These are phyloP conservation scores for Dasypogon diadema DNA, from an alignment of 2,888 invertebrate species.

Conservation along the genomic window DNA sequence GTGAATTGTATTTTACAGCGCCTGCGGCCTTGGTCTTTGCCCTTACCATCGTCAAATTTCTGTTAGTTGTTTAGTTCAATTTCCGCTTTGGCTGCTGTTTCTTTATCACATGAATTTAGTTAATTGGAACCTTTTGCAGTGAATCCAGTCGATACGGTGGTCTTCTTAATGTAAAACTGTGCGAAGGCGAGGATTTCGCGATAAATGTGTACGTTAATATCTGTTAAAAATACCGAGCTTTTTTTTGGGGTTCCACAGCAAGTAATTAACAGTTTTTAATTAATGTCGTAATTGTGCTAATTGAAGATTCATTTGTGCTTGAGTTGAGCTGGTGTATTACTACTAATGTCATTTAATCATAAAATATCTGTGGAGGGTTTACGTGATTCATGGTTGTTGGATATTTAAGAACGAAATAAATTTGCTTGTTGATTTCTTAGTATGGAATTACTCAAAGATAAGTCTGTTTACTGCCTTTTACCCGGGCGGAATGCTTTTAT, in stretches of 20 bases:
- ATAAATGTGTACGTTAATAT: conserved; percentile 8
- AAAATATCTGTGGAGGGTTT: no score
- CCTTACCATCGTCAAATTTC: not conserved
- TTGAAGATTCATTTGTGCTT: not conserved
- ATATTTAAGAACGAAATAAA: no score
- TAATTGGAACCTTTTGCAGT: conserved; percentile 21
- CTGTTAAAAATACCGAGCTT: not conserved
- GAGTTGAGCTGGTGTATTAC: not conserved
- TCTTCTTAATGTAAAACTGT: not conserved
- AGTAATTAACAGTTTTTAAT: not conserved
- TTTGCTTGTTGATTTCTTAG: no score
- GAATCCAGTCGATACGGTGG: not conserved
- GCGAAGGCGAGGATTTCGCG: conserved; percentile 19
- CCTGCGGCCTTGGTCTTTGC: not conserved
- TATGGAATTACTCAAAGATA: no score
- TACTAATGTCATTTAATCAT: no score
- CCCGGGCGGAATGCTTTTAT: no score
- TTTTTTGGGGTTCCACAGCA: not conserved
- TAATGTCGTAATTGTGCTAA: conserved; percentile 7
- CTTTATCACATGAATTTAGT: conserved; percentile 8
- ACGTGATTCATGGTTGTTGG: no score
- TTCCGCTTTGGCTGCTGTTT: not conserved
- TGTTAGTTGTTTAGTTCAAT: not conserved
- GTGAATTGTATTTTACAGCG: conserved; percentile 40
- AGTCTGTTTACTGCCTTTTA: no score